Base-by-base conservation (phyloP, 2,888 invertebrate species). In the Onchidella celtica region DNA sequence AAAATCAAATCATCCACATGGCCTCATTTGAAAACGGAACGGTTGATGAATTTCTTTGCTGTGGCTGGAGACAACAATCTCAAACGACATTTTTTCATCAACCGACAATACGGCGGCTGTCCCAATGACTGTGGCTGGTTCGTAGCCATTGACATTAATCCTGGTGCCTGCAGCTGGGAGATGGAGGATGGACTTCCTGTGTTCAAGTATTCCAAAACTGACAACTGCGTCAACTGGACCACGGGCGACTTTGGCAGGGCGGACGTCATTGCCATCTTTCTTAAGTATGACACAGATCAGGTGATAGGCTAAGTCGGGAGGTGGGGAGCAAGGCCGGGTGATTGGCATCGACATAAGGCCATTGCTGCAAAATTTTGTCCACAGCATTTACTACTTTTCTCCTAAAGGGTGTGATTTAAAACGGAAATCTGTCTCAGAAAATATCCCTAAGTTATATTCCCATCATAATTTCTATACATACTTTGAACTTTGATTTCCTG, bases 11-110 rank as follows among this genome's bases (percentile, higher is more conserved):
- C 32, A 24, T 77, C 82, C 57, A 40, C 66, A 2, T 82, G 82
- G 82, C 34, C 40, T 2, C 73, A 82, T 29, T 47, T 82, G 4
- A 61, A 29, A 2, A 40, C 68, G 2, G 59, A 40, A 3, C 32
- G 47, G 1, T n/a, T n/a, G n/a, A 57, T 57, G 40, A 82, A 78
- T 68, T 82, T n/a, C 59, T 82, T 75, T 70, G 29, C 38, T 63
- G 75, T 78, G 4, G 2, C 3, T 29, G 40, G 70, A 0, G 21
- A 61, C 38, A n/a, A 38, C 32, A n/a, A 11, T 2, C 9, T 27
- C 24, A 2, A 32, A 27, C 24, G 79, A 3, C 11, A 21, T 2
- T 79, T 79, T 55, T 65, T 73, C 47, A 63, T 73, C 47, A 73
- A 79, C 65, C 9, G 24, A 9, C 29, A 73, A 9, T 79, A 79